Base-by-base conservation (phyloP, 2,113 vertebrate genomes). In the Takifugu bimaculatus region DNA sequence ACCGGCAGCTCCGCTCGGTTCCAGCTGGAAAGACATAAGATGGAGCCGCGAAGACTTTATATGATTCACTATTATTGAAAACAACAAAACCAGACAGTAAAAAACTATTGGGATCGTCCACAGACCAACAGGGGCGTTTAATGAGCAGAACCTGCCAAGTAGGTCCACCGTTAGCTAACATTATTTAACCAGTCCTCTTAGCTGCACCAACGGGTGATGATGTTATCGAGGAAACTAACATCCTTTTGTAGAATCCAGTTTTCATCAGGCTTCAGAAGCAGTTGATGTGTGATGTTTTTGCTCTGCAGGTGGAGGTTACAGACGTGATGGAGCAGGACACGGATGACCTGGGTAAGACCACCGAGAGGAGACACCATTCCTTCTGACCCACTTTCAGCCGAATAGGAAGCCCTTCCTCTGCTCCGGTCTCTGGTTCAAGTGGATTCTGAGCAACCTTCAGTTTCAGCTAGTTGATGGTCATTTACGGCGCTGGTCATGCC, bases 321-420 rank as follows among this genome's bases (percentile, higher is more conserved):
- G 71, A 56, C 68, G 73, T 29, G 3, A 43, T 78, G 65, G 77
- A 70, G 67, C 50, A 9, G 7, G 74, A 81, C n/a, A 50, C 58
- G 0, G 81, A 75, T 0, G 79, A 84, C 26, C 50, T 50, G 0
- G 79, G 82, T 85, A 49, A 71, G 72, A 51, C 43, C 45, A 35
- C 32, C 26, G 3, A 7, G 13, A 54, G 51, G 4, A n/a, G 15
- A 5, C 25, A 2, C 25, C 13, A n/a, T 13, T 4, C 6, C 6
- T 45, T 13, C 45, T n/a, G 13, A 48, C 2, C 6, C 45, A 14
- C 45, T 13, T 6, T 1, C 45, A 13, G 11, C 11, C 14, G 44
- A 12, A 45, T 4, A 32, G 29, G 5, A 32, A 4, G 3, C 1
- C 29, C 29, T 5, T 4, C 29, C 29, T 32, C 29, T 32, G 29